Conservation (phyloP, 1,140 invertebrate genomes). For the Leptopilina boulardi region DNA sequence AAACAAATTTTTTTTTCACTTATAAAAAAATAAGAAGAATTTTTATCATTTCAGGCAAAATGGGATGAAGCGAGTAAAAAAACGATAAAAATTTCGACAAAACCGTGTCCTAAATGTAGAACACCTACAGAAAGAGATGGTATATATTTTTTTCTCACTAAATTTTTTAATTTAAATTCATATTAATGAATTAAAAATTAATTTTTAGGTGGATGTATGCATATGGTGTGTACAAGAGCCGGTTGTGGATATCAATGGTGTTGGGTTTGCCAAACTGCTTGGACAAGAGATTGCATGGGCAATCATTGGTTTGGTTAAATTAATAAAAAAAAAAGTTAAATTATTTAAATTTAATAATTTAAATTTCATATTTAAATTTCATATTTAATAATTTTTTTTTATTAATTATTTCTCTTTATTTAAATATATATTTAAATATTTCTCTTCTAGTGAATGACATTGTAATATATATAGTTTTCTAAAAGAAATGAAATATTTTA, state of each 20-base stretch:
- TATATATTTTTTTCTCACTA: constrained; percentile 58
- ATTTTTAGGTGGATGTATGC: constrained; percentile 89
- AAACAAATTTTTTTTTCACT: too few species aligned
- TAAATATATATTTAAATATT: too few species aligned
- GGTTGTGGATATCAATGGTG: constrained; percentile 91
- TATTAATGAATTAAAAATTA: constrained; percentile 35
- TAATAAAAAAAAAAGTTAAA: too few species aligned
- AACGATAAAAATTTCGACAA: constrained; percentile 87
- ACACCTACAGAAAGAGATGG: constrained; percentile 91
- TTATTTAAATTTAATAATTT: too few species aligned
- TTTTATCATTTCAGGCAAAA: constrained; percentile 76
- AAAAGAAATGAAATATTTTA: too few species aligned
- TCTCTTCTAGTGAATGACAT: too few species aligned
- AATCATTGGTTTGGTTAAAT: constrained; percentile 91
- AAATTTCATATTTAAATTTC: too few species aligned
- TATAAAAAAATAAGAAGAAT: too few species aligned
- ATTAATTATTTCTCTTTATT: too few species aligned
- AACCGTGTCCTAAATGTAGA: constrained; percentile 92
- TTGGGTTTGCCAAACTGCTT: constrained; percentile 90
- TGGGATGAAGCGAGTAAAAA: constrained; percentile 87
- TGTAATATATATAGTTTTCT: too few species aligned
- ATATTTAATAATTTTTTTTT: too few species aligned
- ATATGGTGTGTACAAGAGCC: constrained; percentile 87
- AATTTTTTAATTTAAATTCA: constrained; percentile 37
- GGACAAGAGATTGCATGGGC: constrained; percentile 91